Evolutionary conservation across 64 coral and sea anemone genomes (phyloP), one percentile per base, ranked within the genome.

Genomic region (Actinia tenebrosa): DNA sequence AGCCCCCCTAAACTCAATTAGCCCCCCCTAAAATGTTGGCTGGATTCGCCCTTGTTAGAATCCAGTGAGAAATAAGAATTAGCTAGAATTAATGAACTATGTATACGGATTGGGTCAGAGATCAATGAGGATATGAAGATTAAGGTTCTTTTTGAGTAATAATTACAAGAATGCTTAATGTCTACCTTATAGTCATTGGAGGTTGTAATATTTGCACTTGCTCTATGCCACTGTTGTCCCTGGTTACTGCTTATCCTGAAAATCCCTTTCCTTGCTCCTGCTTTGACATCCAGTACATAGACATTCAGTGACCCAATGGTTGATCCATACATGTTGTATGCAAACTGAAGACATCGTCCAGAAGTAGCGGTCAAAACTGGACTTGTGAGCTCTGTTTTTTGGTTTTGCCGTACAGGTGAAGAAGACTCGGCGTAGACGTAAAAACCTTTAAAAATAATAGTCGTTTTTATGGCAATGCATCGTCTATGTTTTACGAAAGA

Each of bases 271-370:
- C 47, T 25, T 6, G 53, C 60, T 0, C 18, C 52, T 46, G 55
- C 44, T 22, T 60, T 54, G 10, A 13, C 19, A 7, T 71, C 78
- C 50, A n/a, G 56, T 54, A 88, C 77, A 64, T 88, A 91, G 6
- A 94, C 89, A 85, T 91, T 84, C 10, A 94, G 53, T 2, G 26
- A 37, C 17, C 86, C 89, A 75, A 83, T 88, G 59, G 43, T 54
- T 44, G 63, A 53, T 6, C 93, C 93, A 44, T 94, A 94, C 93
- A 94, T 94, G 63, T 91, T 84, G 52, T 94, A 94, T 79, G 78
- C 87, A 83, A 94, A 94, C 7, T 88, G 83, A 17, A 94, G 27
- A 72, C 93, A 94, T 44, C 60, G 89, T 19, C 56, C 89, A 64
- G 56, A 44, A 19, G 86, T 59, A 17, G 93, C 42, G 22, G 82